Evolutionary conservation across 2,797 vertebrate genomes (phyloP).

Genomic region (Mus caroli): DNA sequence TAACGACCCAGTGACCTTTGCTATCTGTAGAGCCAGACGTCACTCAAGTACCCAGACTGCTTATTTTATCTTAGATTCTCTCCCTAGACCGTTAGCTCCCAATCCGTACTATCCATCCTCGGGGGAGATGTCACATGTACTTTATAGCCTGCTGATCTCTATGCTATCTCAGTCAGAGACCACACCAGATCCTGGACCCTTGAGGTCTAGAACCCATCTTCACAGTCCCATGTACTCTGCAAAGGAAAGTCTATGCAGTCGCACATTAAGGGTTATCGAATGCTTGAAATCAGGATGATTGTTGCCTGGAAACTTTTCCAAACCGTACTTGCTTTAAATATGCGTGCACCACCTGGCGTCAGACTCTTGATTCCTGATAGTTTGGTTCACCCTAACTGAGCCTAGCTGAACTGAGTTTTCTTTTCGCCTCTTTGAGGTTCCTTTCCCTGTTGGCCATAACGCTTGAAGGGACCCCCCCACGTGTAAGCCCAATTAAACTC

Average conservation of each 20-base stretch:
- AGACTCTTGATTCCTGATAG: not conserved
- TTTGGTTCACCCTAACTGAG: not conserved
- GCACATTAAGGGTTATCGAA: not conserved
- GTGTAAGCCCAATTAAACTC: not conserved
- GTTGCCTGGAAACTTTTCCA: not conserved
- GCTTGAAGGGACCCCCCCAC: not conserved
- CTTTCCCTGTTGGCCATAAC: not conserved
- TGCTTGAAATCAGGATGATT: not conserved
- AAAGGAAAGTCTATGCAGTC: not conserved
- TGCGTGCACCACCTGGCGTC: not conserved
- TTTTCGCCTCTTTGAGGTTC: not conserved
- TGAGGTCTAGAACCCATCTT: not conserved
- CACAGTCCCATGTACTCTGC: not conserved
- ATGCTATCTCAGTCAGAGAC: not conserved
- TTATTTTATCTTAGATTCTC: not conserved
- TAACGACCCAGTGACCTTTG: not conserved
- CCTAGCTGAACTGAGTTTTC: not conserved
- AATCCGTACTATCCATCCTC: not conserved
- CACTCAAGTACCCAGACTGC: not conserved
- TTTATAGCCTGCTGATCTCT: not conserved
- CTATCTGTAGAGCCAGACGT: not conserved
- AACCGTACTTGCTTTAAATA: not conserved
- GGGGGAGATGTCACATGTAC: not conserved
- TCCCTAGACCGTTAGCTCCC: not conserved
- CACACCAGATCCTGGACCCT: not conserved